Conservation (phyloP, 2,888 invertebrate genomes). For the Priocnemis perturbator region DNA sequence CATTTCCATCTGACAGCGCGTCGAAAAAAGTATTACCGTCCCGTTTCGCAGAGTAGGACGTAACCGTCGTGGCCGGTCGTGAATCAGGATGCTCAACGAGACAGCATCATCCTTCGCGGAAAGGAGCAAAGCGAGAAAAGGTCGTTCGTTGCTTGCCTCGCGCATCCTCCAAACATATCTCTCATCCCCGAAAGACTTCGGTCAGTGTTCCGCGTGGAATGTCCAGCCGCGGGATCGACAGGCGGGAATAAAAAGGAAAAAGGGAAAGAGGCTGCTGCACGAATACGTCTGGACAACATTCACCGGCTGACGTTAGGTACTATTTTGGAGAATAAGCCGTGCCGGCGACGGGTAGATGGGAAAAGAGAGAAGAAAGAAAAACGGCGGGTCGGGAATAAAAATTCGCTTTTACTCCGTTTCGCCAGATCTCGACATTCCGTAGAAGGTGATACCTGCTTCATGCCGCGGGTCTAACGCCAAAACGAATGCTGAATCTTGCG, state of each 20-base stretch:
- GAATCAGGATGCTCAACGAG: no score
- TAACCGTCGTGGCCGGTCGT: no score
- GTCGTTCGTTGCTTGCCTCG: constrained; percentile 5
- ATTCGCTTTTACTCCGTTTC: constrained; percentile 3
- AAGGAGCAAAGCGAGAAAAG: constrained; percentile 18
- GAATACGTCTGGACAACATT: constrained; percentile 15
- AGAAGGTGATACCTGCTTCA: neutral
- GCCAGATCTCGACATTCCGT: neutral
- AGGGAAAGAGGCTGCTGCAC: neutral
- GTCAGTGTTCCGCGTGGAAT: constrained; percentile 23
- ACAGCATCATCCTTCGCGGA: neutral
- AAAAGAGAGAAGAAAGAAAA: constrained; percentile 5
- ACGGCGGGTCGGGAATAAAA: constrained; percentile 9
- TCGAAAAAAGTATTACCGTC: no score
- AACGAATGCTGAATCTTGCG: no score
- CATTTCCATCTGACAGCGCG: no score
- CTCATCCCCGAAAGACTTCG: constrained; percentile 19
- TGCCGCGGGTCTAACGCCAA: neutral
- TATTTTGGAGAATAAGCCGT: no score
- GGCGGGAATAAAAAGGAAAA: no score
- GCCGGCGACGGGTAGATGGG: neutral
- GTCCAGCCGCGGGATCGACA: neutral
- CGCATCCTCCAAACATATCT: constrained; percentile 12
- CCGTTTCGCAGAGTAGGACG: no score
- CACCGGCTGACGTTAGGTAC: no score